Conservation (phyloP, 2,113 vertebrate species). For the Amphiprion ocellaris region DNA sequence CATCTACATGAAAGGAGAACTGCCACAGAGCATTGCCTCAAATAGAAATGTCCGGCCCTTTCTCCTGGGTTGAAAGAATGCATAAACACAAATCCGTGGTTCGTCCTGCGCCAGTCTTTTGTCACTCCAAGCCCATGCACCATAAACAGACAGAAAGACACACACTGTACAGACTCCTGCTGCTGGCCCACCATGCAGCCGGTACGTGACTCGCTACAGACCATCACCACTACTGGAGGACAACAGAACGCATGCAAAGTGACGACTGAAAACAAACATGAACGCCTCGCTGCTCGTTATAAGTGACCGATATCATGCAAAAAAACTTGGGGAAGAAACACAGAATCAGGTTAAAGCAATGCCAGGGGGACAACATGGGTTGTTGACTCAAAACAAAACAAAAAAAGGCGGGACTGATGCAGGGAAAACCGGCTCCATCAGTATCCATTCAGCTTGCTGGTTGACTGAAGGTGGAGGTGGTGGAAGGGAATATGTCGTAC, state of each 20-base stretch:
- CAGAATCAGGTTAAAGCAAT: conserved; percentile 45
- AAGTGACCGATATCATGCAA: conserved; percentile 66
- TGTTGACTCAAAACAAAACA: conserved; percentile 41
- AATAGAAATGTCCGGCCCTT: conserved; percentile 54
- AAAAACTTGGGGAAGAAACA: conserved; percentile 34
- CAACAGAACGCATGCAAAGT: conserved; percentile 71
- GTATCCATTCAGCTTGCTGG: conserved; percentile 80
- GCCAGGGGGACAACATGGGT: conserved; percentile 38
- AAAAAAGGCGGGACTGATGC: conserved; percentile 52
- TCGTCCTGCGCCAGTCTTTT: conserved; percentile 65
- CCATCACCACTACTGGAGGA: conserved; percentile 57
- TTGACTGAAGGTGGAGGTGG: conserved; percentile 74
- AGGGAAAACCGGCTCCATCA: conserved; percentile 64
- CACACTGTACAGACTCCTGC: conserved; percentile 34
- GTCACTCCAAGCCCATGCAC: conserved; percentile 78
- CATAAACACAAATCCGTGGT: conserved; percentile 61
- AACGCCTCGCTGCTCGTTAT: conserved; percentile 18
- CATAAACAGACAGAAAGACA: conserved; percentile 65
- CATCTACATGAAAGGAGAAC: conserved; percentile 58
- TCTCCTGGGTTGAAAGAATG: conserved; percentile 57
- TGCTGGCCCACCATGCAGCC: conserved; percentile 70
- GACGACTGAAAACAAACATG: conserved; percentile 46
- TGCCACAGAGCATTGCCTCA: conserved; percentile 60
- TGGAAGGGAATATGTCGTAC: conserved; percentile 39
- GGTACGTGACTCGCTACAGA: conserved; percentile 42